Evolutionary conservation across 2,797 vertebrate genomes (phyloP).

Genomic region (Ataeniobius toweri): DNA sequence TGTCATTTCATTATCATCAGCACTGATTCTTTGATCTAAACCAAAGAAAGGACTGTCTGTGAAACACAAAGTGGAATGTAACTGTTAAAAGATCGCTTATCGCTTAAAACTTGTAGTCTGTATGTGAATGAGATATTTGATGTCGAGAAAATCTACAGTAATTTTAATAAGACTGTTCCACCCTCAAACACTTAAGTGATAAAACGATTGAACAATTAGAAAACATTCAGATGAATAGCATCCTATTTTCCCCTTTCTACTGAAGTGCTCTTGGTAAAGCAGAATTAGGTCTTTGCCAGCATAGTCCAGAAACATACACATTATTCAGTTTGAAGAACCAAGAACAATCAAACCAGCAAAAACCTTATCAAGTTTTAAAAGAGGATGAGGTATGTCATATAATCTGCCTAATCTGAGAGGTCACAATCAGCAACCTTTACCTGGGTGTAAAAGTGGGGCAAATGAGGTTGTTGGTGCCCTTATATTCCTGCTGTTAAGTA

Average conservation of each 20-base stretch:
- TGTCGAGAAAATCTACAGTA: neutral
- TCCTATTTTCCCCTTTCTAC: neutral
- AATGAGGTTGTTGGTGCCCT: neutral
- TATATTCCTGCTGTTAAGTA: neutral
- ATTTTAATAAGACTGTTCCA: neutral
- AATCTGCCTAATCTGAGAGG: neutral
- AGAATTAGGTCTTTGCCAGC: neutral
- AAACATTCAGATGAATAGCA: neutral
- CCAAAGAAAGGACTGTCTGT: neutral
- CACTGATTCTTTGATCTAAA: constrained; percentile 7
- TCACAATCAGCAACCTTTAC: neutral
- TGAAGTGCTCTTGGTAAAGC: neutral
- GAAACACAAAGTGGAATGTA: constrained; percentile 1
- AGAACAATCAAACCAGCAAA: neutral
- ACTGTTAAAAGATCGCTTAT: neutral
- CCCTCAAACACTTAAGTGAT: no score
- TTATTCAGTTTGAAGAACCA: neutral
- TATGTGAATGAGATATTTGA: neutral
- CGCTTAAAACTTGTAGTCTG: neutral
- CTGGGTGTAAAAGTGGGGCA: neutral
- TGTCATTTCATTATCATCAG: constrained; percentile 31
- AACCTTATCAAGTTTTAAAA: neutral
- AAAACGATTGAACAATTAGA: no score
- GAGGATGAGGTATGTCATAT: neutral
- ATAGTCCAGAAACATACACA: neutral